phyloP scores from a whole-genome alignment of 1,140 invertebrate genomes.

The Nebria ingens region DNA sequence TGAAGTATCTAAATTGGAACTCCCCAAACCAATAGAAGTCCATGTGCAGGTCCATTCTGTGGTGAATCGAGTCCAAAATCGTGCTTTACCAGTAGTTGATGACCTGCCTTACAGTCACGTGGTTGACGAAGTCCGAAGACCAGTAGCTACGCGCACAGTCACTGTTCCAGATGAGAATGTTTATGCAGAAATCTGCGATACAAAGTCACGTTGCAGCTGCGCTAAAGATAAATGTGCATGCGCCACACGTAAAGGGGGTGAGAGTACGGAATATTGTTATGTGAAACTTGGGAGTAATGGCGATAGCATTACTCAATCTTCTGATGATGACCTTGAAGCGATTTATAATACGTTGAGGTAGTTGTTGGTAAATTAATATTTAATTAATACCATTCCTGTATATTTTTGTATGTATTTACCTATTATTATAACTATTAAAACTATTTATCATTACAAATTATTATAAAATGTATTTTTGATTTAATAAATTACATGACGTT shows the following conservation, averaged over 20 bases:
- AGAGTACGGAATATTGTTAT: slow-evolving; percentile 26
- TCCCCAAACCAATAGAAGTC: slow-evolving; percentile 16
- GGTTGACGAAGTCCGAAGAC: slow-evolving; percentile 22
- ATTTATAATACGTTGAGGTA: slow-evolving; percentile 29
- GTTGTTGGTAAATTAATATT: neutral
- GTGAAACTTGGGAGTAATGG: slow-evolving; percentile 29
- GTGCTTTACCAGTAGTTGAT: slow-evolving; percentile 17
- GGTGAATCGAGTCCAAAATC: slow-evolving; percentile 14
- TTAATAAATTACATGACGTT: neutral
- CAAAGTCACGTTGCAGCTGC: slow-evolving; percentile 15
- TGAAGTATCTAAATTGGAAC: neutral
- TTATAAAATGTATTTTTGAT: slow-evolving; percentile 5
- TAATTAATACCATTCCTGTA: neutral
- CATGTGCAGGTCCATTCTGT: slow-evolving; percentile 22
- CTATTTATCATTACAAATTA: no score
- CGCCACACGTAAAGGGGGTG: slow-evolving; percentile 20
- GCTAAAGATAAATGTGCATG: slow-evolving; percentile 23
- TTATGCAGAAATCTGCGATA: slow-evolving; percentile 28
- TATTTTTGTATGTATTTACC: neutral
- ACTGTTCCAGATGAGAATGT: slow-evolving; percentile 24
- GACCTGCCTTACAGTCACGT: slow-evolving; percentile 29
- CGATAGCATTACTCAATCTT: slow-evolving; percentile 27
- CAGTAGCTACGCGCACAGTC: slow-evolving; percentile 9
- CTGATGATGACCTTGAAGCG: slow-evolving; percentile 26
- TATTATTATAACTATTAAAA: neutral